Evolutionary conservation across 2,797 vertebrate species (phyloP), one percentile per base, ranked within the genome.

Genomic region (Hippocampus kuda): DNA sequence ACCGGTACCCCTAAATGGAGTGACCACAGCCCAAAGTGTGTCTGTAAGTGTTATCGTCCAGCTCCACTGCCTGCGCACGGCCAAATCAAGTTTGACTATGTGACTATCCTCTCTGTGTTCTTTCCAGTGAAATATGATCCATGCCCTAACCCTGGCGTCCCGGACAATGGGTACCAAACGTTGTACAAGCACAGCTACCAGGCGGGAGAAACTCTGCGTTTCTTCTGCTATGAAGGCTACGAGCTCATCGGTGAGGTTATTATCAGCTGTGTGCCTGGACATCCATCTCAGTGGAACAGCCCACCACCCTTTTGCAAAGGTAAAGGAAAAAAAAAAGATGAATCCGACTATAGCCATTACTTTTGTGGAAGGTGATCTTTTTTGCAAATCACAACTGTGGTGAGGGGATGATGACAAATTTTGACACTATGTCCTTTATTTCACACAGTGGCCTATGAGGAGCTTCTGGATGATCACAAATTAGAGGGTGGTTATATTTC

Each of bases 221-320:
- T 97, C 86, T 97, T 96, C 89, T 97, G 95, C 79, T 96, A 95
- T 0, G 95, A 96, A 75, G 94, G 94, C 59, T 97, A 94, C 9
- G 94, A 96, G 80, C 93, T 97, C 10, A 93, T 96, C 2, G 95
- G 95, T 0, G 94, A 96, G 79, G 94, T 96, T 72, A 95, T 94
- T 30, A 93, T 96, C 81, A 95, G 88, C 82, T 97, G 95, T 69
- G 87, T 95, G 60, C 93, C 94, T 0, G 94, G 94, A 22, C 94
- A 95, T 78, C 94, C 95, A 1, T 95, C 94, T 42, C 93, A 94
- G 79, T 97, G 95, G 95, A 95, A 92, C 88, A 95, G 91, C 84
- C 94, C 92, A 18, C 94, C 94, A 0, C 93, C 95, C 0, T 94
- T 94, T 75, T 97, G 94, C 87, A 96, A 95, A 94, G 93, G 94